phyloP scores from a whole-genome alignment of 1,140 invertebrate genomes.

The Octopus sinensis region DNA sequence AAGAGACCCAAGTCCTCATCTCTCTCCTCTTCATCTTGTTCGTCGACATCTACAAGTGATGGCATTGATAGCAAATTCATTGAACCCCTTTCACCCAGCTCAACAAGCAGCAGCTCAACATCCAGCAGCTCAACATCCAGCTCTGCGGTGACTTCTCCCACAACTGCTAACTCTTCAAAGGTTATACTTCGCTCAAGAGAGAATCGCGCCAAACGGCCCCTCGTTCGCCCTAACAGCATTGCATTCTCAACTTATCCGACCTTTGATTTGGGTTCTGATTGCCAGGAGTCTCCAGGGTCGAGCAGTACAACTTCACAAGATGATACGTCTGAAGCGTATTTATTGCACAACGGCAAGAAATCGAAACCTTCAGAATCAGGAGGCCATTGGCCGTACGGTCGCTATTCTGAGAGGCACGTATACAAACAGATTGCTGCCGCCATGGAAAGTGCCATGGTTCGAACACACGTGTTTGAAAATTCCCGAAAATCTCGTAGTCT shows the following conservation, averaged over 20 bases:
- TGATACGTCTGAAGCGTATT: constrained; percentile 42
- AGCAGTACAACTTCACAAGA: constrained; percentile 40
- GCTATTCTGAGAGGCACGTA: constrained; percentile 46
- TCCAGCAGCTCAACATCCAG: constrained; percentile 15
- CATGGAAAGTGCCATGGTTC: constrained; percentile 51
- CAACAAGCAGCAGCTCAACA: constrained; percentile 22
- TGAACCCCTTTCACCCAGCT: constrained; percentile 33
- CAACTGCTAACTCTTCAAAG: constrained; percentile 23
- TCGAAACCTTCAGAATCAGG: constrained; percentile 35
- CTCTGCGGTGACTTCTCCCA: constrained; percentile 19
- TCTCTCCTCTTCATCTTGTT: constrained; percentile 1
- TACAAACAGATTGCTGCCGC: constrained; percentile 50
- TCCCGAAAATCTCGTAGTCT: constrained; percentile 53
- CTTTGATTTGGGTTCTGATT: constrained; percentile 48
- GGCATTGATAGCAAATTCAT: constrained; percentile 22
- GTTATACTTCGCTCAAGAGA: constrained; percentile 48
- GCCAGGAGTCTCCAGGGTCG: constrained; percentile 37
- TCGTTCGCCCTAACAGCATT: constrained; percentile 53
- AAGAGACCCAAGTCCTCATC: constrained; percentile 11
- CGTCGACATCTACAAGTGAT: constrained; percentile 12
- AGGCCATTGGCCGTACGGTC: constrained; percentile 29
- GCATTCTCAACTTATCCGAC: constrained; percentile 53
- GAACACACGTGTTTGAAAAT: constrained; percentile 43
- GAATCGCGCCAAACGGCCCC: constrained; percentile 41
- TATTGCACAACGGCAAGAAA: constrained; percentile 42